phyloP scores from a whole-genome alignment of 2,797 vertebrate genomes.

The Nannoperca obscura region DNA sequence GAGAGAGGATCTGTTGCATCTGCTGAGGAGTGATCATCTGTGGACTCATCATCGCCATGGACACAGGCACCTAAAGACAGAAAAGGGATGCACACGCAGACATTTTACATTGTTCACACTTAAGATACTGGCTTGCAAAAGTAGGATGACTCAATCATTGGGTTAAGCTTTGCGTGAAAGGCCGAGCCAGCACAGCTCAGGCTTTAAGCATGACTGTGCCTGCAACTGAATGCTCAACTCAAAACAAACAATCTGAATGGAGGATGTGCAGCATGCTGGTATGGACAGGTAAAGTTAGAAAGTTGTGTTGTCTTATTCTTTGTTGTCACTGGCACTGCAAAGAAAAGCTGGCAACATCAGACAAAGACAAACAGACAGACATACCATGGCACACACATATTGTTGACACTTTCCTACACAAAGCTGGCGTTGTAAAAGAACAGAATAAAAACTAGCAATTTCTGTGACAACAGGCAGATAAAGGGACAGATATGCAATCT shows the following conservation, averaged over 20 bases:
- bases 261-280: slow-evolving; percentile 28
- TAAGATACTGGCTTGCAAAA: slow-evolving; percentile 32
- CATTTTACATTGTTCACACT: slow-evolving; percentile 10
- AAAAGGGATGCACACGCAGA: slow-evolving; percentile 21
- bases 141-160: slow-evolving; percentile 36
- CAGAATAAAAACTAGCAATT: slow-evolving; percentile 48
- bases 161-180: slow-evolving; percentile 51
- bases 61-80: slow-evolving; percentile 91
- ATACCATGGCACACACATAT: slow-evolving; percentile 28
- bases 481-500: slow-evolving; percentile 74
- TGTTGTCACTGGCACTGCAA: slow-evolving; percentile 48
- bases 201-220: slow-evolving; percentile 66
- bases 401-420: slow-evolving; percentile 66
- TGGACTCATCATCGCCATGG: slow-evolving; percentile 99
- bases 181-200: slow-evolving; percentile 8
- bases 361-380: slow-evolving; percentile 55
- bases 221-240: slow-evolving; percentile 53
- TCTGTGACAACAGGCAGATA: slow-evolving; percentile 63
- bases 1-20: slow-evolving; percentile 99
- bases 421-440: slow-evolving; percentile 47
- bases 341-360: slow-evolving; percentile 58
- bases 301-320: slow-evolving; percentile 51
- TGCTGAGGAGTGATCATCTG: slow-evolving; percentile 99
- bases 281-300: slow-evolving; percentile 47
- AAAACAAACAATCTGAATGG: slow-evolving; percentile 58